Percentiles rank a stretch among this genome's conserved stretches.
Evolutionary conservation across 2,888 invertebrate genomes (phyloP).

Genomic region (Ferrisia virgata): DNA sequence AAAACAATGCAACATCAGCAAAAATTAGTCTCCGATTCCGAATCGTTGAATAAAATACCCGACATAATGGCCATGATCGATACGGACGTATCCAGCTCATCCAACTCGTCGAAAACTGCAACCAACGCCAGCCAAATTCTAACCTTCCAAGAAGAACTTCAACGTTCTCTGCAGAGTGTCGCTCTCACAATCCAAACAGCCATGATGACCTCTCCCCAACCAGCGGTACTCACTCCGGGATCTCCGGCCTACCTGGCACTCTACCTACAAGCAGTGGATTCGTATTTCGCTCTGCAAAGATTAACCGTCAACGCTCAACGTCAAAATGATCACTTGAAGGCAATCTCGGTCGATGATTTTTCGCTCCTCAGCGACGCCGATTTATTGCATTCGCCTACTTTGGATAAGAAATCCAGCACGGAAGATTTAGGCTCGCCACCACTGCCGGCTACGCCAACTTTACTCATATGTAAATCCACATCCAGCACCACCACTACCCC

Average conservation of each 20-base stretch:
- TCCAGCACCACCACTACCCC: conserved; percentile 53
- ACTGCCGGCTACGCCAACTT: too few relatives aligned
- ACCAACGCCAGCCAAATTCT: not conserved
- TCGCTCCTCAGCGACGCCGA: conserved; percentile 34
- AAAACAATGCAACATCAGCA: conserved; percentile 35
- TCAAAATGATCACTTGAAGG: conserved; percentile 29
- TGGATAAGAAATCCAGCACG: conserved; percentile 54
- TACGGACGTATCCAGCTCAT: not conserved
- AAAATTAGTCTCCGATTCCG: not conserved
- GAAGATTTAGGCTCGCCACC: conserved; percentile 38
- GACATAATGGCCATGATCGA: conserved; percentile 34
- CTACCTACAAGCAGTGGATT: conserved; percentile 80
- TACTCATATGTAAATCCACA: conserved; percentile 31
- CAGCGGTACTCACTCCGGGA: conserved; percentile 75
- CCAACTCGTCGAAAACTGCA: not conserved
- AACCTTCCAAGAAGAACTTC: conserved; percentile 51
- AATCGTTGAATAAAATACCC: conserved; percentile 20
- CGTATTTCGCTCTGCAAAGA: conserved; percentile 75
- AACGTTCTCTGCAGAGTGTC: conserved; percentile 65
- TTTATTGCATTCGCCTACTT: not conserved
- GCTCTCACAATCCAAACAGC: conserved; percentile 79
- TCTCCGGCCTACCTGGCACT: conserved; percentile 81
- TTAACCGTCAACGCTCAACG: conserved; percentile 31
- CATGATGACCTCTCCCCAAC: conserved; percentile 78
- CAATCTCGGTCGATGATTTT: conserved; percentile 26